phyloP scores from a whole-genome alignment of 2,113 vertebrate genomes.

The Trachemys scripta region DNA sequence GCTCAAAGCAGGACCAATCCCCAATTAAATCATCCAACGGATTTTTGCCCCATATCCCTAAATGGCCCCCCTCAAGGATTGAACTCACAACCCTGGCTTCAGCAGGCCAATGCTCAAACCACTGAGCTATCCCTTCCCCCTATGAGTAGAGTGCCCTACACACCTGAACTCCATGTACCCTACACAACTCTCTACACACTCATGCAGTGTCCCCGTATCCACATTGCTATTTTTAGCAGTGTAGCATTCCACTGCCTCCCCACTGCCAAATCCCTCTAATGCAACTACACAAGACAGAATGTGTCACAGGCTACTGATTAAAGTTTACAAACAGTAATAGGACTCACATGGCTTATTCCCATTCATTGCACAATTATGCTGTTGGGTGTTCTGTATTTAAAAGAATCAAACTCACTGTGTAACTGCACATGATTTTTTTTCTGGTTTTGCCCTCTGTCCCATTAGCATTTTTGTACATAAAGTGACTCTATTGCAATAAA shows the following conservation, averaged over 20 bases:
- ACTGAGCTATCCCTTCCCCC: no score
- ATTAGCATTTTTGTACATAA: neutral
- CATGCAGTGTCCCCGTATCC: neutral
- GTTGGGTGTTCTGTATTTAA: neutral
- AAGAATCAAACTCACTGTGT: neutral
- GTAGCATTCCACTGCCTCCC: neutral
- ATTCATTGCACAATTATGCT: conserved; percentile 1
- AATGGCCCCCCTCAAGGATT: no score
- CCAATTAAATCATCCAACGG: no score
- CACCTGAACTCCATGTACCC: neutral
- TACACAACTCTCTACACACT: neutral
- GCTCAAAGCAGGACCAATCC: no score
- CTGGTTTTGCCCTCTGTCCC: neutral
- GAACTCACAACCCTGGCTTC: no score
- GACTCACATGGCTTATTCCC: neutral
- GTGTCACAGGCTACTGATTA: neutral
- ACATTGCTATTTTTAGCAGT: neutral
- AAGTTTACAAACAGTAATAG: conserved; percentile 3
- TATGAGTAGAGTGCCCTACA: neutral
- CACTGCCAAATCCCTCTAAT: neutral
- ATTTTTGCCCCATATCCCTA: no score
- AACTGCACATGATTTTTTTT: neutral
- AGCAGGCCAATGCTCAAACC: no score
- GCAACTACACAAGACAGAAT: neutral
- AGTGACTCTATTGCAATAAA: rapidly evolving